phyloP scores from a whole-genome alignment of 2,888 invertebrate species.

The Ommatoiulus sabulosus region DNA sequence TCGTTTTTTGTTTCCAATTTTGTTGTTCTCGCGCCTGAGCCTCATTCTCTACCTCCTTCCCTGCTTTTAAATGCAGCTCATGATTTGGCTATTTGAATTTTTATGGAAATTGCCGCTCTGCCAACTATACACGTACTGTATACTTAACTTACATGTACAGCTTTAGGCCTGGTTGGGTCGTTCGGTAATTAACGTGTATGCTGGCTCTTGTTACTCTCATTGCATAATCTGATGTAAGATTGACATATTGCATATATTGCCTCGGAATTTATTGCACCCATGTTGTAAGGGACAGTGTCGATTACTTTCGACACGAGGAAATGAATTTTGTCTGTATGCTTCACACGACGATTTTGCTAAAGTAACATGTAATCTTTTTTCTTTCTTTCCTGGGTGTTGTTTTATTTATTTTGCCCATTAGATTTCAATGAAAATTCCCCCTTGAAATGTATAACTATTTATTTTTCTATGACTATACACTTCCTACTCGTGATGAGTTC shows the following conservation, averaged over 20 bases:
- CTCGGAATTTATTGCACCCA: neutral
- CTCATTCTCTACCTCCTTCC: conserved; percentile 29
- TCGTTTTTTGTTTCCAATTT: conserved; percentile 39
- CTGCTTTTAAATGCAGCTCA: conserved; percentile 24
- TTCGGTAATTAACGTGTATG: neutral
- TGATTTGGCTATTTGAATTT: conserved; percentile 32
- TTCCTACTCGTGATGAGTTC: no score
- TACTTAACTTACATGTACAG: no score
- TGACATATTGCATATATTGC: neutral
- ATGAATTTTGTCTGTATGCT: neutral
- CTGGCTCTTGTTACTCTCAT: neutral
- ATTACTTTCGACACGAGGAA: neutral
- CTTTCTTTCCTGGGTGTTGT: no score
- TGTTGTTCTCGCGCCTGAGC: conserved; percentile 37
- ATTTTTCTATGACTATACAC: no score
- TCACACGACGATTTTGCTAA: neutral
- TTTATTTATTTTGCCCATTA: no score
- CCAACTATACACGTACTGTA: neutral
- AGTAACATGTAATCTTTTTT: no score
- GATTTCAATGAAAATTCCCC: no score
- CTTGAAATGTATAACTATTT: no score
- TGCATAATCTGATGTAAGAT: neutral
- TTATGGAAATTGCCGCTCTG: neutral
- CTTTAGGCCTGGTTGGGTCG: neutral
- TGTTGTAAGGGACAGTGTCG: neutral